Evolutionary conservation across 2,113 vertebrate species (phyloP).

Genomic region (Ailuropoda melanoleuca): DNA sequence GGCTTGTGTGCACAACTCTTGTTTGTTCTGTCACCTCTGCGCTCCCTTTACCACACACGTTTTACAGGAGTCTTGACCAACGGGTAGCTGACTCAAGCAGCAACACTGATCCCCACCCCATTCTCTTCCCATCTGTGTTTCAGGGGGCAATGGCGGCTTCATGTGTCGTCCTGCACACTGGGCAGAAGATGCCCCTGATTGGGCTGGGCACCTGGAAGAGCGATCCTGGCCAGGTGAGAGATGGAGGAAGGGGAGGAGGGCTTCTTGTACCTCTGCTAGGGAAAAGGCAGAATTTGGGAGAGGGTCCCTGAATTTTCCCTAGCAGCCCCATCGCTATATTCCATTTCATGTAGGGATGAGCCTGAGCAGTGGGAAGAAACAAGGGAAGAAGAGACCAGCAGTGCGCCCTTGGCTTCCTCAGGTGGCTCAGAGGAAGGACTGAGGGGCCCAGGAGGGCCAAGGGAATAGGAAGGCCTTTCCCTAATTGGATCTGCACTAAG

Average conservation of each 20-base stretch:
- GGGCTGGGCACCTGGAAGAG: slow-evolving; percentile 99
- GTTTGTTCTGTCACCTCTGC: background rate
- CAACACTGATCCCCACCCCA: background rate
- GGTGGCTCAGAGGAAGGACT: background rate
- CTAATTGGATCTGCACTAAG: background rate
- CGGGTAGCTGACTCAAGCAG: background rate
- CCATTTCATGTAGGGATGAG: background rate
- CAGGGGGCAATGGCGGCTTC: slow-evolving; percentile 85
- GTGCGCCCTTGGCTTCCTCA: background rate
- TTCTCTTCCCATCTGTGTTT: slow-evolving; percentile 62
- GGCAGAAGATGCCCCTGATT: slow-evolving; percentile 95
- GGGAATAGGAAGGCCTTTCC: background rate
- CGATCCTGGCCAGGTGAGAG: slow-evolving; percentile 91
- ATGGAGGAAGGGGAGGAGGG: background rate
- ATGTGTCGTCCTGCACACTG: slow-evolving; percentile 89
- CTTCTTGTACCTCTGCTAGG: background rate
- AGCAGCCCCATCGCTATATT: background rate
- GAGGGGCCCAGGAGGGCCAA: background rate
- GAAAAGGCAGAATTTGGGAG: background rate
- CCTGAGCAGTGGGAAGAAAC: background rate
- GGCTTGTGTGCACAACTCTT: background rate
- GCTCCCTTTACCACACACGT: background rate
- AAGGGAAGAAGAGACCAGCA: background rate
- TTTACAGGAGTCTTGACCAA: background rate
- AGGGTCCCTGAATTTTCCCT: background rate